Evolutionary conservation across 2,113 vertebrate genomes (phyloP).

Genomic region (Chionomys nivalis): DNA sequence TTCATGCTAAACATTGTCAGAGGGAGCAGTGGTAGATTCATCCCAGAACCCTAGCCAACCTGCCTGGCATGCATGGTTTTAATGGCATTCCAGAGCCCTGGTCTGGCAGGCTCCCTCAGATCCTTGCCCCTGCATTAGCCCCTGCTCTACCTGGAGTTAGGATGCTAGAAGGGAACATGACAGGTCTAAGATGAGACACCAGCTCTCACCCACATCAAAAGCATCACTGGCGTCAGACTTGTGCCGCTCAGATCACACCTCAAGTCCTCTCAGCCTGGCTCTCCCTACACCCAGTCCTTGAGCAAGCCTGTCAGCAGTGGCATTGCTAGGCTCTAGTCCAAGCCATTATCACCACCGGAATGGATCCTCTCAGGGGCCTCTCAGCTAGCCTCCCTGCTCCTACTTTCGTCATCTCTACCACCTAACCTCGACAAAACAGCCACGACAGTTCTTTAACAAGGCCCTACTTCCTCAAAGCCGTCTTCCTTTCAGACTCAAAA

Average conservation of each 20-base stretch:
- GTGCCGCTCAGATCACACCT: accelerated
- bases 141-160: background rate
- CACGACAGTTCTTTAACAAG: background rate
- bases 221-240: background rate
- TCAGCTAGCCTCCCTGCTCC: background rate
- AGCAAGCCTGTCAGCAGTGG: background rate
- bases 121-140: conserved; percentile 4
- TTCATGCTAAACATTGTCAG: conserved; percentile 79
- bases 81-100: conserved; percentile 66
- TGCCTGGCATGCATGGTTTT: conserved; percentile 53
- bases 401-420: background rate
- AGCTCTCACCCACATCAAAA: accelerated
- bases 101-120: background rate
- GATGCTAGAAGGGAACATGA: background rate
- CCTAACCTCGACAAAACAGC: background rate
- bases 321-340: background rate
- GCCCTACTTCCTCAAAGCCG: background rate
- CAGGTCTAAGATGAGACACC: background rate
- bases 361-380: background rate
- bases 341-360: accelerated
- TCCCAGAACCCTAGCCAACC: conserved; percentile 52
- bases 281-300: background rate
- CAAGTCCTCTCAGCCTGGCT: accelerated
- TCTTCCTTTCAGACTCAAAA: background rate
- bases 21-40: conserved; percentile 69